Evolutionary conservation across 2,888 invertebrate species (phyloP).

Genomic region (Dryobotodes eremita): DNA sequence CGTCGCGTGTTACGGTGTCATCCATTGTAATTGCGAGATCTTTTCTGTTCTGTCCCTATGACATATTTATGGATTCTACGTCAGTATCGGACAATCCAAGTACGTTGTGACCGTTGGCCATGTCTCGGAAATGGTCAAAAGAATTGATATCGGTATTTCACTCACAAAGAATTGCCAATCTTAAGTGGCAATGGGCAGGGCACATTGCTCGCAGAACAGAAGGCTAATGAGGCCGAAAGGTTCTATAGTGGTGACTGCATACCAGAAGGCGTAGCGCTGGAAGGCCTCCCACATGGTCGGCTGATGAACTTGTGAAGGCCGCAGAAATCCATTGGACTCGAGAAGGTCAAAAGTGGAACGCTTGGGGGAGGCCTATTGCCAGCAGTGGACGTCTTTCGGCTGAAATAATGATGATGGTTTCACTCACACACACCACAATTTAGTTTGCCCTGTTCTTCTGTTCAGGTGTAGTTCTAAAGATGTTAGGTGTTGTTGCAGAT

Average conservation of each 20-base stretch:
- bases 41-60: neutral
- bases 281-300: no score
- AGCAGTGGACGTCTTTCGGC: neutral
- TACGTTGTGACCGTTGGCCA: neutral
- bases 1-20: neutral
- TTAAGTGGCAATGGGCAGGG: neutral
- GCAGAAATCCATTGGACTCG: neutral
- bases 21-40: neutral
- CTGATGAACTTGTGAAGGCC: neutral
- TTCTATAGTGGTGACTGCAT: neutral
- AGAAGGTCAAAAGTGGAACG: neutral
- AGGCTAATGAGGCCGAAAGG: neutral
- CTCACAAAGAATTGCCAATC: neutral
- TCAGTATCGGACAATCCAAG: neutral
- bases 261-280: neutral
- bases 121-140: neutral
- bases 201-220: neutral
- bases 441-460: neutral
- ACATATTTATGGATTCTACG: neutral
- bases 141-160: neutral
- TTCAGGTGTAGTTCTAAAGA: neutral
- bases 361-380: neutral
- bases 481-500: slow-evolving; percentile 68
- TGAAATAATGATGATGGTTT: neutral
- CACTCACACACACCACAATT: neutral